phyloP scores from a whole-genome alignment of 2,113 vertebrate species.

The Labeo catla region DNA sequence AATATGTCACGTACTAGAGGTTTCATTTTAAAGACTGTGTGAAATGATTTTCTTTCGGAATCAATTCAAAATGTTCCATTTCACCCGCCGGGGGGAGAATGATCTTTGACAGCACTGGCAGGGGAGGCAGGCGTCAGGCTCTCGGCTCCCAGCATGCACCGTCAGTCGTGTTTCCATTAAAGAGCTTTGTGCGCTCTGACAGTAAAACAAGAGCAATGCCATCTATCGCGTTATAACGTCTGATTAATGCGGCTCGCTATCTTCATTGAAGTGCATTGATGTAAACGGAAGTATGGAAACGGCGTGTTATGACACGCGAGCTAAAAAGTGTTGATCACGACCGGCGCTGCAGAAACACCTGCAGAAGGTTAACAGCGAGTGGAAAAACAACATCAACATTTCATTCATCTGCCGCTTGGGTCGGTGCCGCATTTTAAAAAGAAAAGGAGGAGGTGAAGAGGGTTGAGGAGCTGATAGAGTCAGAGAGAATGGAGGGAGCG shows the following conservation, averaged over 20 bases:
- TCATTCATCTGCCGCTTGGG: slow-evolving; percentile 37
- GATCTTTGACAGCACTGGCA: slow-evolving; percentile 37
- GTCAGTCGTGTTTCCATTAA: slow-evolving; percentile 48
- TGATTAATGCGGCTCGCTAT: slow-evolving; percentile 43
- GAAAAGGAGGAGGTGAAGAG: slow-evolving; percentile 51
- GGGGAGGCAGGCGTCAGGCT: slow-evolving; percentile 28
- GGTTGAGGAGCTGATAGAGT: slow-evolving; percentile 50
- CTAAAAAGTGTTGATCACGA: slow-evolving; percentile 41
- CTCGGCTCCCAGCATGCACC: slow-evolving; percentile 18
- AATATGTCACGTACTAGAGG: slow-evolving; percentile 18
- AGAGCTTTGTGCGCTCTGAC: slow-evolving; percentile 44
- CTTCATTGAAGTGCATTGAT: neutral
- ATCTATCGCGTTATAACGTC: slow-evolving; percentile 10
- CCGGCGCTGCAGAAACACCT: slow-evolving; percentile 48
- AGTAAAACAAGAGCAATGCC: slow-evolving; percentile 45
- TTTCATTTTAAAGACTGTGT: neutral
- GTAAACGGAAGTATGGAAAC: neutral
- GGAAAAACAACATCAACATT: slow-evolving; percentile 42
- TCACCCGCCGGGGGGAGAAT: slow-evolving; percentile 13
- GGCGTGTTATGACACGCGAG: neutral
- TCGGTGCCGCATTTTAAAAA: slow-evolving; percentile 43
- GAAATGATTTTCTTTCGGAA: slow-evolving; percentile 33
- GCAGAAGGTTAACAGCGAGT: slow-evolving; percentile 52
- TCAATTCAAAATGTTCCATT: slow-evolving; percentile 30
- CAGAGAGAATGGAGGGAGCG: slow-evolving; percentile 47